Evolutionary conservation across 1,140 invertebrate species (phyloP).

Genomic region (Drosophila truncata): DNA sequence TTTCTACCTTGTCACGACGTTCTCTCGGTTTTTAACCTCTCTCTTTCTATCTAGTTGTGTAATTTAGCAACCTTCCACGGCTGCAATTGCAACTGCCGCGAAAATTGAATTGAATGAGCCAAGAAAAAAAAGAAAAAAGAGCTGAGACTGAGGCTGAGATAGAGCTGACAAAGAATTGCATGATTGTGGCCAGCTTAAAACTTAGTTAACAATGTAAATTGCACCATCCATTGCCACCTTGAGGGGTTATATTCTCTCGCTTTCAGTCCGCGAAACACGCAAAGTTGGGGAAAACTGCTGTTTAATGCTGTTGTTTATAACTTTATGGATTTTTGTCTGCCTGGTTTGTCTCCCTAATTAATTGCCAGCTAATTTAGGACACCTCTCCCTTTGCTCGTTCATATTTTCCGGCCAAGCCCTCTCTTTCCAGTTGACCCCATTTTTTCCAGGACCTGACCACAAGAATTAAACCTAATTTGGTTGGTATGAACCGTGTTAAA

Average conservation of each 20-base stretch:
- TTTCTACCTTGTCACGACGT: constrained; percentile 17
- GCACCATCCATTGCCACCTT: constrained; percentile 49
- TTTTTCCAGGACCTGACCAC: constrained; percentile 53
- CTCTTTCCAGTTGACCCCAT: constrained; percentile 49
- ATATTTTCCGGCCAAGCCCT: constrained; percentile 23
- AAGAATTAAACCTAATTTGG: constrained; percentile 49
- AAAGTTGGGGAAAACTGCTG: neutral
- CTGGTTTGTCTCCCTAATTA: constrained; percentile 16
- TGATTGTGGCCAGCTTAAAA: constrained; percentile 15
- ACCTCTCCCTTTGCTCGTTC: neutral
- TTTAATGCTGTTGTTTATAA: constrained; percentile 26
- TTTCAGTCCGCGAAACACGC: constrained; percentile 4
- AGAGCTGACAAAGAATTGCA: constrained; percentile 40
- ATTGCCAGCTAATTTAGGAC: constrained; percentile 37
- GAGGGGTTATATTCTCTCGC: constrained; percentile 39
- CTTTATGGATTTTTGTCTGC: constrained; percentile 25
- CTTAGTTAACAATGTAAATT: constrained; percentile 50
- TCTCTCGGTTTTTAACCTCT: constrained; percentile 19
- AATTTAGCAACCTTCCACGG: constrained; percentile 31
- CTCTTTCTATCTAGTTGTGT: constrained; percentile 1
- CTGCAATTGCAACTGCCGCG: constrained; percentile 37
- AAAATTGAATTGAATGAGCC: constrained; percentile 39
- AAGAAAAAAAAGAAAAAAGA: constrained; percentile 23
- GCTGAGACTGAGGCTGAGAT: constrained; percentile 12
- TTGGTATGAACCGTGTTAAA: constrained; percentile 63